Evolutionary conservation across 2,888 invertebrate species (phyloP).

Genomic region (Rotaria macrura): DNA sequence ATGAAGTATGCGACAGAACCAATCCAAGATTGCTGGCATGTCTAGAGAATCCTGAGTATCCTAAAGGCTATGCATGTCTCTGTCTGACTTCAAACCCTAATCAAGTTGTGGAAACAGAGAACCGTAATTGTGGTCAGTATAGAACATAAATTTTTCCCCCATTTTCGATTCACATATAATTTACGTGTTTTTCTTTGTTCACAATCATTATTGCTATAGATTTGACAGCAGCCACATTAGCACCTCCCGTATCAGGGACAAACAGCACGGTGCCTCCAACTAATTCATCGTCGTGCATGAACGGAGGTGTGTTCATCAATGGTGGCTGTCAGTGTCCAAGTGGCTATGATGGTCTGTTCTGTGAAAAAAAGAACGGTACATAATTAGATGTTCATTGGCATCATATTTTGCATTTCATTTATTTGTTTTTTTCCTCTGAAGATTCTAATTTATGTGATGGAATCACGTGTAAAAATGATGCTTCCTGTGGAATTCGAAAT

Average conservation of each 20-base stretch:
- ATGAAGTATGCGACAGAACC: neutral
- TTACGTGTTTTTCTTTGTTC: neutral
- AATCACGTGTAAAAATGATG: neutral
- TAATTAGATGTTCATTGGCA: neutral
- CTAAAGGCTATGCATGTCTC: neutral
- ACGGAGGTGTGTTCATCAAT: neutral
- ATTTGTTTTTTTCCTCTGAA: neutral
- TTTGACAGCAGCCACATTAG: neutral
- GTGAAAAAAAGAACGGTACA: neutral
- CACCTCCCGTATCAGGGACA: too few relatives aligned
- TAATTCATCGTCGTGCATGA: neutral
- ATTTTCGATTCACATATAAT: neutral
- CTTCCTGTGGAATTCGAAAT: neutral
- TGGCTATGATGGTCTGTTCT: neutral
- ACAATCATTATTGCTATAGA: neutral
- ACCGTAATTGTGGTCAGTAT: neutral
- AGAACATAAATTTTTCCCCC: neutral
- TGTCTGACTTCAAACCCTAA: neutral
- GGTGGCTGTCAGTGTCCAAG: neutral
- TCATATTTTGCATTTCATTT: neutral
- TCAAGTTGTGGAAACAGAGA: neutral
- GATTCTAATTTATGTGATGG: neutral
- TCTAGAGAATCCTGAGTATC: neutral
- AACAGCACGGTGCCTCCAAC: too few relatives aligned
- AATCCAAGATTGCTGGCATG: neutral